These are phyloP conservation scores for Hirundichthys speculiger DNA, from an alignment of 2,113 vertebrate species.

Conservation along the genomic window DNA sequence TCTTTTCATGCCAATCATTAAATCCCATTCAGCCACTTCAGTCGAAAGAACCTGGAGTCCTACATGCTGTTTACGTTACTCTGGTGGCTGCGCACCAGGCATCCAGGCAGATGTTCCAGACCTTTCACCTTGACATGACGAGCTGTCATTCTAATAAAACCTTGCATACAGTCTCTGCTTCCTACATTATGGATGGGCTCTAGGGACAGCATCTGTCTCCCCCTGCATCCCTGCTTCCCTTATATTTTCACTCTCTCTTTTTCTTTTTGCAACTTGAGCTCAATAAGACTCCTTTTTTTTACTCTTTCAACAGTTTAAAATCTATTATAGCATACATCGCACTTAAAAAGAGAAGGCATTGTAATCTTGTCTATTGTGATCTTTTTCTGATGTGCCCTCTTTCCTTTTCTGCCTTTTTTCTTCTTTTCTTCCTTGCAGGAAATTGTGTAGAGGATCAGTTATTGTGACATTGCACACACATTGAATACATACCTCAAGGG, in stretches of 20 bases:
- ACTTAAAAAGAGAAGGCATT: conserved; percentile 45
- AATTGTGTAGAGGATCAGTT: conserved; percentile 61
- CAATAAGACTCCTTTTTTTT: conserved; percentile 39
- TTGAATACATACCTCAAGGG: conserved; percentile 62
- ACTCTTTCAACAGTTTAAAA: conserved; percentile 35
- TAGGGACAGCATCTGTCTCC: conserved; percentile 60
- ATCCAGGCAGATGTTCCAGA: conserved; percentile 26
- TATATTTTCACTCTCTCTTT: conserved; percentile 30
- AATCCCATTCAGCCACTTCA: background rate
- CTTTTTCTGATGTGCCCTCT: conserved; percentile 36
- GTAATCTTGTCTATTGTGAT: conserved; percentile 51
- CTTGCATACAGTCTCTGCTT: conserved; percentile 44
- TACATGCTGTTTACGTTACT: conserved; percentile 37
- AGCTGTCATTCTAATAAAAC: conserved; percentile 61
- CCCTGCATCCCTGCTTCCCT: conserved; percentile 30
- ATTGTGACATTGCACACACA: conserved; percentile 56
- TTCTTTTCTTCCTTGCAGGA: conserved; percentile 42
- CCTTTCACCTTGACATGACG: conserved; percentile 60
- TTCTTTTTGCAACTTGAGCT: conserved; percentile 35
- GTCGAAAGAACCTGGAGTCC: conserved; percentile 18
- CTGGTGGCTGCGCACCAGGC: conserved; percentile 9
- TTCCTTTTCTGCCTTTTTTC: conserved; percentile 24
- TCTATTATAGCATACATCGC: conserved; percentile 41
- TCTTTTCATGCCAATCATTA: too few relatives aligned
- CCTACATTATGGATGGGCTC: conserved; percentile 68